These are phyloP conservation scores for Tenrec ecaudatus DNA, from an alignment of 2,113 vertebrate genomes.

Conservation along the genomic window DNA sequence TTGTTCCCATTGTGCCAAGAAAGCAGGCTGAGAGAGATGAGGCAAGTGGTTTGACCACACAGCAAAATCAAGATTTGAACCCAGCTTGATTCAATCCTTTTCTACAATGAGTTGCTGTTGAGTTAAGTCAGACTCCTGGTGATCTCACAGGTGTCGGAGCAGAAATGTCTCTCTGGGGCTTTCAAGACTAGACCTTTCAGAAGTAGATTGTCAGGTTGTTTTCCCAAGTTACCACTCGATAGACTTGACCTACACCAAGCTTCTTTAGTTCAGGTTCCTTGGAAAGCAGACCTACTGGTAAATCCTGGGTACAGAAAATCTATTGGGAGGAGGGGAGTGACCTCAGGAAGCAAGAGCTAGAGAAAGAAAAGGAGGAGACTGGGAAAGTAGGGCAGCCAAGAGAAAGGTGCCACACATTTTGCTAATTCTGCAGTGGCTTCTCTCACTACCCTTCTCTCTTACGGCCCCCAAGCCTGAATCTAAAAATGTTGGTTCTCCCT, in stretches of 20 bases:
- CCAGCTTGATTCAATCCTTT: not conserved
- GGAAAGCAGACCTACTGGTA: not conserved
- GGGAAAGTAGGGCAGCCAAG: not conserved
- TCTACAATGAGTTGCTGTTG: not conserved
- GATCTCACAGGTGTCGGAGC: not conserved
- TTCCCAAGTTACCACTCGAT: not conserved
- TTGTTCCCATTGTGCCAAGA: not conserved
- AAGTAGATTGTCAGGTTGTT: not conserved
- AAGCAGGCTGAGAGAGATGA: not conserved
- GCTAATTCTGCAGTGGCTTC: not conserved
- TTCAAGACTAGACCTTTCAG: not conserved
- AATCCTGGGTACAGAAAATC: too few species aligned
- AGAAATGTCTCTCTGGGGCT: not conserved
- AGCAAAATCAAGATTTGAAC: slow-evolving; percentile 13
- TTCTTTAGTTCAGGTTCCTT: not conserved
- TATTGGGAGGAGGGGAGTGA: not conserved
- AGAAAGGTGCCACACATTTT: fast-evolving
- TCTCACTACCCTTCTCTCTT: too few species aligned
- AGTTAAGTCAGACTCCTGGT: not conserved
- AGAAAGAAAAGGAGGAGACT: not conserved
- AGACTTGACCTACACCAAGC: not conserved
- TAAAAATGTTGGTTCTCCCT: not conserved
- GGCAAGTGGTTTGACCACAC: not conserved
- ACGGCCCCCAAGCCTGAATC: too few species aligned
- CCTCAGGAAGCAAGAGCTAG: not conserved